Conservation (phyloP, 2,888 invertebrate species). For the Pyrocoelia pectoralis region DNA sequence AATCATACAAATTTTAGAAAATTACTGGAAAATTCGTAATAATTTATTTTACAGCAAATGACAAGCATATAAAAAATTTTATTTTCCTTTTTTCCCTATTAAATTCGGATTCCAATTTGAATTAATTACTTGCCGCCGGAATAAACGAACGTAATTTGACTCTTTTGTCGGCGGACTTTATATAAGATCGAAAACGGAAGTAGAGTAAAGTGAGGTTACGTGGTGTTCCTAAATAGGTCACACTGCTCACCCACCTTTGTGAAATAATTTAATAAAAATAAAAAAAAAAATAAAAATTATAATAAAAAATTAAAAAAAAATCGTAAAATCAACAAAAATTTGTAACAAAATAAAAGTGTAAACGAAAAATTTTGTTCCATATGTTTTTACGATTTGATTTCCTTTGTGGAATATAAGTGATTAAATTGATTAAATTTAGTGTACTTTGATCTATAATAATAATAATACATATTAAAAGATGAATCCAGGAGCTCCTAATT, state of each 20-base stretch:
- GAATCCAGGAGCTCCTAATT: slow-evolving; percentile 88
- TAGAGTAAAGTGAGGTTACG: slow-evolving; percentile 72
- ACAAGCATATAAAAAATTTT: too few species aligned
- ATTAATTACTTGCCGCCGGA: background rate
- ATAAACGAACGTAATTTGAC: too few species aligned
- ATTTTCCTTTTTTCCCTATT: too few species aligned
- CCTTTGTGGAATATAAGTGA: slow-evolving; percentile 15
- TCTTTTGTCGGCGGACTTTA: background rate
- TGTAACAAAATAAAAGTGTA: slow-evolving; percentile 64
- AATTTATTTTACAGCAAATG: too few species aligned
- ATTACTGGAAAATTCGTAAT: too few species aligned
- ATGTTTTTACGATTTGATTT: slow-evolving; percentile 47
- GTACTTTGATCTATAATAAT: slow-evolving; percentile 7
- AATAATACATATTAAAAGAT: slow-evolving; percentile 59
- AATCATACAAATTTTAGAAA: too few species aligned
- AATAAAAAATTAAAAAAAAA: slow-evolving; percentile 74
- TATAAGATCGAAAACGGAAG: background rate
- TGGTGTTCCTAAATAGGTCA: slow-evolving; percentile 76
- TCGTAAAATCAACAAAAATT: slow-evolving; percentile 72
- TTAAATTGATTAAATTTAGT: slow-evolving; percentile 4
- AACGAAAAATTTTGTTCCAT: slow-evolving; percentile 54
- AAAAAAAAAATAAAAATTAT: slow-evolving; percentile 76
- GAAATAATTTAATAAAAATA: slow-evolving; percentile 79
- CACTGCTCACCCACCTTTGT: slow-evolving; percentile 83
- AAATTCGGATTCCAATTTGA: too few species aligned